These are phyloP conservation scores for Ferdinandea cuprea DNA, from an alignment of 2,888 invertebrate genomes.

Conservation along the genomic window DNA sequence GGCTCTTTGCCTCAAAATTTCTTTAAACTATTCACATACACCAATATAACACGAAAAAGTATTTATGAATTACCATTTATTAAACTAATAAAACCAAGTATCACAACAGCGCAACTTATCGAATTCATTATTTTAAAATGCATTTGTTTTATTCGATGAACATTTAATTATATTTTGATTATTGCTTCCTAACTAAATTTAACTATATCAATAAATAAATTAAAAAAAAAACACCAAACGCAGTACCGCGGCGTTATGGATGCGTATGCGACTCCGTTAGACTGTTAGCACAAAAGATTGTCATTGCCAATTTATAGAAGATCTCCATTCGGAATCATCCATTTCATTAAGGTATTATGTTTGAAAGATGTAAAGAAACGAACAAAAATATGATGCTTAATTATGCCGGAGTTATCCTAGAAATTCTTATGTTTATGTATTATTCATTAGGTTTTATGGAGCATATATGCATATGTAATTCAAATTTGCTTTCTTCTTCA, in stretches of 20 bases:
- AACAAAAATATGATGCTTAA: too few species aligned
- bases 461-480: not conserved
- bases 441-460: not conserved
- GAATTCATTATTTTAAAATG: conserved; percentile 10
- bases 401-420: too few species aligned
- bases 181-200: too few species aligned
- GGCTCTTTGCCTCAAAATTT: not conserved
- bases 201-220: too few species aligned
- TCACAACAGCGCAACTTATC: not conserved
- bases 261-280: not conserved
- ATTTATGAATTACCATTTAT: conserved; percentile 5
- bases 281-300: conserved; percentile 28
- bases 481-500: too few species aligned
- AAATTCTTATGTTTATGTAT: not conserved
- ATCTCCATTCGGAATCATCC: not conserved
- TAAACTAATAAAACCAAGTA: conserved; percentile 11
- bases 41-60: too few species aligned
- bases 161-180: not conserved
- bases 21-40: not conserved
- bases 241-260: not conserved
- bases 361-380: too few species aligned
- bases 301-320: conserved; percentile 35
- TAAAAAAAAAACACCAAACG: conserved; percentile 4
- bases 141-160: conserved; percentile 3
- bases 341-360: too few species aligned